Evolutionary conservation across 2,888 invertebrate species (phyloP), one percentile per base, ranked within the genome.

Genomic region (Anoncus sp.): DNA sequence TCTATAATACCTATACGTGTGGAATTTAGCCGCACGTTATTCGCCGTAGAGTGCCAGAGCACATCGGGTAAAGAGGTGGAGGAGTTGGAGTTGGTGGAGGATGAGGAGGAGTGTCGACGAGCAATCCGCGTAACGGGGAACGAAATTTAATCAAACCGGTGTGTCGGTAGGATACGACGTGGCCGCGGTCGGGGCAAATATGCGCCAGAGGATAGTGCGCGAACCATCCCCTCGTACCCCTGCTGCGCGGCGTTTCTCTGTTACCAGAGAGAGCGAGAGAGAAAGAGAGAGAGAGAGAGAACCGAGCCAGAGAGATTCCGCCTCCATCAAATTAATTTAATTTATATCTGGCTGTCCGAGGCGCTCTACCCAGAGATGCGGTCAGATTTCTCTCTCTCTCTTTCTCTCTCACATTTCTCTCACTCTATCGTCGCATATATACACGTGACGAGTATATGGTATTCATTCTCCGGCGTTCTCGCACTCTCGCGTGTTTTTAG

Each of bases 241-340:
- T 31, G 27, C 51, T 53, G 40, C 51, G 38, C 70, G 47, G 31
- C 63, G 70, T 59, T 45, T 66, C 51, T 24, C 22, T 20, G 31
- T n/a, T 2, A 38, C 51, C n/a, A n/a, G n/a, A n/a, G n/a, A 38
- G 49, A 47, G 51, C 63, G 70, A 76, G 73, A 67, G 62, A 63
- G 72, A 40, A 55, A 43, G 79, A 80, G 62, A 67, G 75, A 69
- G 77, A 75, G 57, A 43, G 72, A 57, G 60, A 51, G 62, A 65
- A 75, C 55, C 57, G 71, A 75, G 75, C 75, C 81, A 70, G 77
- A 70, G 77, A 79, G 79, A 84, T 87, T 86, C 80, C 86, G 83
- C 83, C 85, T 87, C 85, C 85, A 87, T 89, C 87, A 87, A 89
- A 90, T 90, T 89, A 89, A 89, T 90, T 89, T 88, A 86, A 89